A percentile compares a stretch with the other conserved stretches of the same genome.
Evolutionary conservation across 2,888 invertebrate species (phyloP).

Genomic region (Cephonodes hylas): DNA sequence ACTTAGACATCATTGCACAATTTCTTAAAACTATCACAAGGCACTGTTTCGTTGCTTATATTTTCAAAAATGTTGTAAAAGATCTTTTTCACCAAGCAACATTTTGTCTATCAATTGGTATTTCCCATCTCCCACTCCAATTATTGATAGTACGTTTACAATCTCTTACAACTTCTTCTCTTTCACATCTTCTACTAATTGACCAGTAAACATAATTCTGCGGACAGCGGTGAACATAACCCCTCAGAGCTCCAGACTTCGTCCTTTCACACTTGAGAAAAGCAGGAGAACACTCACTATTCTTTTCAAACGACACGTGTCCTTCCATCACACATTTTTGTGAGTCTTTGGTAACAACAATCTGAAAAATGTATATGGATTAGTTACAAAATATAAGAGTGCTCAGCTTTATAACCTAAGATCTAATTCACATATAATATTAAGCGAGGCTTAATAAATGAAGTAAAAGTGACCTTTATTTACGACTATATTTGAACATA

Average conservation of each 20-base stretch:
- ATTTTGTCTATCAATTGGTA: constrained; percentile 79
- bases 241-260: constrained; percentile 80
- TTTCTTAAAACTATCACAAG: constrained; percentile 3
- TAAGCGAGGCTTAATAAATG: too few relatives aligned
- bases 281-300: constrained; percentile 84
- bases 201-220: constrained; percentile 88
- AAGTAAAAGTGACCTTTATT: too few relatives aligned
- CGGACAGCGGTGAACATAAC: constrained; percentile 89
- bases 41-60: neutral
- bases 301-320: constrained; percentile 84
- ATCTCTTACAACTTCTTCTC: constrained; percentile 80
- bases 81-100: constrained; percentile 47
- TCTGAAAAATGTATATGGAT: constrained; percentile 72
- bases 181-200: constrained; percentile 88
- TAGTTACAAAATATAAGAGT: too few relatives aligned
- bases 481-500: too few relatives aligned
- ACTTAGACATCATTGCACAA: neutral
- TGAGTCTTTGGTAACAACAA: constrained; percentile 78
- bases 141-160: constrained; percentile 74
- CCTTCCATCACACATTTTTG: constrained; percentile 85
- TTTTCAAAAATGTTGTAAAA: neutral
- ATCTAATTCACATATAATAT: neutral
- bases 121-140: constrained; percentile 77
- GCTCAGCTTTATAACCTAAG: too few relatives aligned
- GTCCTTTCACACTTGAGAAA: constrained; percentile 86